Evolutionary conservation across 2,113 vertebrate genomes (phyloP), one percentile per base, ranked within the genome.

Genomic region (Phalacrocorax brasilianus): DNA sequence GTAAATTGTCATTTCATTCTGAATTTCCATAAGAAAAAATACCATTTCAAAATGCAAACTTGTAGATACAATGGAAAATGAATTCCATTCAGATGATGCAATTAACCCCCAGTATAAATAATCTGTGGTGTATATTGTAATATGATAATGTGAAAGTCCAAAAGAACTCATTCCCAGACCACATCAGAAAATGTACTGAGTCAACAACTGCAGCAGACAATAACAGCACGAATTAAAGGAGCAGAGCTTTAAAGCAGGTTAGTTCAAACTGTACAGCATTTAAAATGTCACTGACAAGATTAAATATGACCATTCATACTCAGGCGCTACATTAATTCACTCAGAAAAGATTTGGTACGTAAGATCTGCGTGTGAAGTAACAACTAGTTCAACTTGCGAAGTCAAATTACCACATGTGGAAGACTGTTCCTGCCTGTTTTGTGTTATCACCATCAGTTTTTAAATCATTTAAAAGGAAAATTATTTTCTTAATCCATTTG

Each of bases 51-150:
- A 97, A 89, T 72, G 84, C 75, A 91, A 95, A 92, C 91, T 92
- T 91, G 47, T 80, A 80, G 94, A 97, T 96, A 97, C 90, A 91
- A 93, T 97, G 92, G 92, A 96, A 95, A 96, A 95, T 45, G 78
- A 98, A 98, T 98, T 98, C 98, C 96, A 97, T 61, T 93, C 82
- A 96, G 95, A 97, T 98, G 95, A 98, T 96, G 97, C 95, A 97
- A 98, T 96, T 97, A 97, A 97, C 93, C 90, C 88, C 94, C 74
- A 98, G 91, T 96, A 96, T 96, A 98, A 98, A 97, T 97, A 97
- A 95, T 97, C 92, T 63, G 92, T 82, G 76, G 92, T 95, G 70
- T 97, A 97, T 97, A 96, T 89, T 97, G 93, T 96, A 97, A 97
- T 87, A 97, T 56, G 93, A 97, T 96, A 98, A 97, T 97, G 97